Evolutionary conservation across 2,888 invertebrate species (phyloP).

Genomic region (Aplocera efformata): DNA sequence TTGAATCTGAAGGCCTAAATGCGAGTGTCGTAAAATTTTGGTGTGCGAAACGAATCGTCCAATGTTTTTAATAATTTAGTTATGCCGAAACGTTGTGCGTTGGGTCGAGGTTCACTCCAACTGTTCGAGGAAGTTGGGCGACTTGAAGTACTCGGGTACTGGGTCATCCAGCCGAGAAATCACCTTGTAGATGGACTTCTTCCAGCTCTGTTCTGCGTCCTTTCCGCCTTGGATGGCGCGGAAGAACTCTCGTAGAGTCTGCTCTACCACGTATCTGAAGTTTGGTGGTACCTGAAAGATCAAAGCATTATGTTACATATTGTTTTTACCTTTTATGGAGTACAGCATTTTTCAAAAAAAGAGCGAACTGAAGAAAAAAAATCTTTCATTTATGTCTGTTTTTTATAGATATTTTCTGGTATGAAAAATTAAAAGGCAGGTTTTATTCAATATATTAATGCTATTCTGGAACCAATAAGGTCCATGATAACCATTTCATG

Average conservation of each 20-base stretch:
- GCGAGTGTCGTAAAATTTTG: slow-evolving; percentile 84
- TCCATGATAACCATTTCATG: too few species aligned
- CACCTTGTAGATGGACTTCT: slow-evolving; percentile 99
- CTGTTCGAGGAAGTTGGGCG: slow-evolving; percentile 99
- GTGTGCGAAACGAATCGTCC: slow-evolving; percentile 77
- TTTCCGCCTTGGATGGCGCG: slow-evolving; percentile 97
- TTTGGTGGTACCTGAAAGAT: slow-evolving; percentile 94
- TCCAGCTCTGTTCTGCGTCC: slow-evolving; percentile 99
- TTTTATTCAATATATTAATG: too few species aligned
- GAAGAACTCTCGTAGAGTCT: slow-evolving; percentile 99
- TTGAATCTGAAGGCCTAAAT: slow-evolving; percentile 85
- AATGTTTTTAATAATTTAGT: slow-evolving; percentile 54
- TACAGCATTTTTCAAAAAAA: too few species aligned
- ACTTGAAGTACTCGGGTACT: slow-evolving; percentile 99
- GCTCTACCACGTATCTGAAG: slow-evolving; percentile 98
- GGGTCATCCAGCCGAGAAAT: slow-evolving; percentile 99
- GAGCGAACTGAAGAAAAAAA: too few species aligned
- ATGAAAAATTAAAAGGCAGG: too few species aligned
- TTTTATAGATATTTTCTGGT: too few species aligned
- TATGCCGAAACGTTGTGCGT: slow-evolving; percentile 62
- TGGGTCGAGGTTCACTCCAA: slow-evolving; percentile 86
- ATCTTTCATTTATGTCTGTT: too few species aligned
- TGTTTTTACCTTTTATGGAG: too few species aligned
- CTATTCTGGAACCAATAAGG: too few species aligned
- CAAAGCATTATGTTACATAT: neutral